Conservation (phyloP, 1,140 invertebrate species). For the Solenopsis invicta region DNA sequence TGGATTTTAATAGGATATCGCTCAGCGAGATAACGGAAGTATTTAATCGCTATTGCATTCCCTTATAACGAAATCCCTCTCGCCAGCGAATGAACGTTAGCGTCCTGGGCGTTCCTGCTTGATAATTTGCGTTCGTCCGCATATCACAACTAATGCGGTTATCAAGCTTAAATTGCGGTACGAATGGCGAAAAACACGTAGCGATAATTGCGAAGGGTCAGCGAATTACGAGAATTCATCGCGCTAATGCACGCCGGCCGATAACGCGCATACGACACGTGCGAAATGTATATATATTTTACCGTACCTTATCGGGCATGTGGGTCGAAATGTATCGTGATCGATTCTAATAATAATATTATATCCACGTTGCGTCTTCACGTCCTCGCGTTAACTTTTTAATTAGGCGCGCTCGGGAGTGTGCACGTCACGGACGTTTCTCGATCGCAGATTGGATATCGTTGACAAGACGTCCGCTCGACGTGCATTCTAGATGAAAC, state of each 20-base stretch:
- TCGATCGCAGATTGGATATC: slow-evolving; percentile 15
- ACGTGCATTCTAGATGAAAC: slow-evolving; percentile 33
- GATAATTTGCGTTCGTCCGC: slow-evolving; percentile 47
- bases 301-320: slow-evolving; percentile 2
- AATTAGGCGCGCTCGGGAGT: background rate
- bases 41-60: slow-evolving; percentile 63
- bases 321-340: background rate
- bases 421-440: background rate
- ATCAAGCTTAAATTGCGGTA: slow-evolving; percentile 45
- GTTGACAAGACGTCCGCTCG: slow-evolving; percentile 17
- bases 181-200: slow-evolving; percentile 26
- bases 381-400: background rate
- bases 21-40: slow-evolving; percentile 60
- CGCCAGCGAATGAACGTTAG: slow-evolving; percentile 21
- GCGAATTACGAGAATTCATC: slow-evolving; percentile 35
- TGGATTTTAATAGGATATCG: slow-evolving; percentile 65
- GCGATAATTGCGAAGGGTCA: slow-evolving; percentile 27
- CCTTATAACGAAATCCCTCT: slow-evolving; percentile 51
- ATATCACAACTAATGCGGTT: slow-evolving; percentile 58
- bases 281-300: slow-evolving; percentile 9
- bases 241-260: background rate
- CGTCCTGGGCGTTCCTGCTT: slow-evolving; percentile 37
- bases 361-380: background rate
- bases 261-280: background rate
- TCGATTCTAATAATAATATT: background rate